phyloP scores from a whole-genome alignment of 2,797 vertebrate species.

The Acanthornis magna region DNA sequence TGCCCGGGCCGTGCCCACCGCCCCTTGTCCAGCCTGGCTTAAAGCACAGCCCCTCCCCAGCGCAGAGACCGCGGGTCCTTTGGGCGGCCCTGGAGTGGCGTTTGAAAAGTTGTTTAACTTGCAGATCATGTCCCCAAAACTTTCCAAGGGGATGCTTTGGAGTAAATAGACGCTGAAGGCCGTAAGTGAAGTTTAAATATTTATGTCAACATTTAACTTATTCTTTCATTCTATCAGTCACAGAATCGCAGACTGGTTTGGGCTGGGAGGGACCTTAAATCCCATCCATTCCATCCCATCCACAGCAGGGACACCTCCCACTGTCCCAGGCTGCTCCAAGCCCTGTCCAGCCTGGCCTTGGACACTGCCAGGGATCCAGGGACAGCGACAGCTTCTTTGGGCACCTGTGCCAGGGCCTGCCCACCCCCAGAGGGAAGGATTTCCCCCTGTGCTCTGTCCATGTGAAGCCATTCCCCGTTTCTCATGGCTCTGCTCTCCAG shows the following conservation, averaged over 20 bases:
- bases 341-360: background rate
- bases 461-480: background rate
- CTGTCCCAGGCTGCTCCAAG: background rate
- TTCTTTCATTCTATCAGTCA: background rate
- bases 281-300: background rate
- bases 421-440: background rate
- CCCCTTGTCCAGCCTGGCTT: background rate
- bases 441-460: background rate
- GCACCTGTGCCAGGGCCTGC: background rate
- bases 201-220: background rate
- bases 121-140: constrained; percentile 41
- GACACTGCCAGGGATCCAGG: background rate
- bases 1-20: rapidly evolving
- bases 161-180: constrained; percentile 40
- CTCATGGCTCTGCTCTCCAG: too few relatives aligned
- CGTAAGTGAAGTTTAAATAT: background rate
- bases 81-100: background rate
- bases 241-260: background rate
- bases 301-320: background rate
- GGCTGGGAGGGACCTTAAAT: background rate
- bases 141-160: constrained; percentile 37
- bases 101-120: constrained; percentile 61
- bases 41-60: background rate
- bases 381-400: background rate
- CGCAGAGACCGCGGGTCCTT: background rate